Percentiles rank a stretch among this genome's conserved stretches.
phyloP scores from a whole-genome alignment of 1,140 invertebrate genomes.

The Acromyrmex echinatior region DNA sequence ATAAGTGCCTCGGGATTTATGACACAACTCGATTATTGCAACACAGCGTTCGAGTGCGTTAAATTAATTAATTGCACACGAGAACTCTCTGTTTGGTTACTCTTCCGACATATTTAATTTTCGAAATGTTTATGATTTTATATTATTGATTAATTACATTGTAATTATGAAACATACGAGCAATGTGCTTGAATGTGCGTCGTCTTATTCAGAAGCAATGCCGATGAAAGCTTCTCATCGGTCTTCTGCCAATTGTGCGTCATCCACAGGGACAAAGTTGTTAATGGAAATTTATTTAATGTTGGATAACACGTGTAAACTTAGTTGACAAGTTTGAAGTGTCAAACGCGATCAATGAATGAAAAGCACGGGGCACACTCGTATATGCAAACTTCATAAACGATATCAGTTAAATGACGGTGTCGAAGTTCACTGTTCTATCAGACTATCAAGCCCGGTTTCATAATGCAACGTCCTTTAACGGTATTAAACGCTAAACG shows the following conservation, averaged over 20 bases:
- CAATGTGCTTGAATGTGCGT: neutral
- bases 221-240: neutral
- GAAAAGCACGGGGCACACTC: conserved; percentile 6
- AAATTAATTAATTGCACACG: conserved; percentile 23
- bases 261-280: neutral
- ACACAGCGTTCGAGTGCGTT: neutral
- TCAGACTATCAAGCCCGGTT: conserved; percentile 18
- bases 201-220: neutral
- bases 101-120: neutral
- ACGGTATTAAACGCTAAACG: neutral
- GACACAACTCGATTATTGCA: conserved; percentile 2
- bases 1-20: conserved; percentile 3
- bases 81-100: neutral
- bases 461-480: neutral
- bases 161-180: neutral
- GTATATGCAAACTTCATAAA: conserved; percentile 39
- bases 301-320: conserved; percentile 17
- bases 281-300: conserved; percentile 43
- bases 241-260: neutral
- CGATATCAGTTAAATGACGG: conserved; percentile 45
- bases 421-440: conserved; percentile 43
- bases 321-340: conserved; percentile 36
- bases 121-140: neutral
- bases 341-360: conserved; percentile 45
- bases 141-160: conserved; percentile 10